Percentiles rank a stretch among this genome's conserved stretches.
phyloP scores from a whole-genome alignment of 2,113 vertebrate species.

The Loxodonta africana region DNA sequence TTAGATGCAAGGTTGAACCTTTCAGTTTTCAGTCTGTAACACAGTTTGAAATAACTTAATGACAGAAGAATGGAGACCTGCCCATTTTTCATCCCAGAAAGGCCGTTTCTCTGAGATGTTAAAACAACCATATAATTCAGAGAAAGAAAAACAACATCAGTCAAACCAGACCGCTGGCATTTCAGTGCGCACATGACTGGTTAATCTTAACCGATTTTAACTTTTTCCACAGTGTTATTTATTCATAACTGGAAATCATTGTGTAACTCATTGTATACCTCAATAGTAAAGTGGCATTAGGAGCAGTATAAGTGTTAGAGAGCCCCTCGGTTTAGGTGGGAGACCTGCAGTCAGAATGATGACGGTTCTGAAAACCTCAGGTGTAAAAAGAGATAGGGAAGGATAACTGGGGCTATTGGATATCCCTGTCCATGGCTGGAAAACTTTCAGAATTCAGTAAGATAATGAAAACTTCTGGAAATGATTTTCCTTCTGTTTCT shows the following conservation, averaged over 20 bases:
- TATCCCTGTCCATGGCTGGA: background rate
- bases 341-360: background rate
- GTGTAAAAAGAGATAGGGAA: constrained; percentile 16
- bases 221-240: constrained; percentile 17
- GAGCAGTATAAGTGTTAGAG: background rate
- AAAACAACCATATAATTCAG: constrained; percentile 5
- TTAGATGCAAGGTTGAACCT: background rate
- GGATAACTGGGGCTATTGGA: background rate
- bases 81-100: constrained; percentile 53
- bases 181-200: background rate
- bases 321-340: background rate
- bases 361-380: constrained; percentile 27
- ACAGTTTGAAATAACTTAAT: constrained; percentile 40
- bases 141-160: constrained; percentile 44
- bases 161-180: constrained; percentile 15
- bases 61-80: constrained; percentile 46
- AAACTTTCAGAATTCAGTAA: constrained; percentile 36
- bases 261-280: constrained; percentile 55
- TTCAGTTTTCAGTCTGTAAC: background rate
- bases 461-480: constrained; percentile 39
- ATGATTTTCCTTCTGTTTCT: constrained; percentile 2
- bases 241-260: constrained; percentile 54
- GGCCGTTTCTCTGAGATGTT: constrained; percentile 12
- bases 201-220: constrained; percentile 55
- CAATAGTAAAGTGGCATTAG: constrained; percentile 16